Conservation (phyloP, 2,888 invertebrate genomes). For the Brachycybe producta region DNA sequence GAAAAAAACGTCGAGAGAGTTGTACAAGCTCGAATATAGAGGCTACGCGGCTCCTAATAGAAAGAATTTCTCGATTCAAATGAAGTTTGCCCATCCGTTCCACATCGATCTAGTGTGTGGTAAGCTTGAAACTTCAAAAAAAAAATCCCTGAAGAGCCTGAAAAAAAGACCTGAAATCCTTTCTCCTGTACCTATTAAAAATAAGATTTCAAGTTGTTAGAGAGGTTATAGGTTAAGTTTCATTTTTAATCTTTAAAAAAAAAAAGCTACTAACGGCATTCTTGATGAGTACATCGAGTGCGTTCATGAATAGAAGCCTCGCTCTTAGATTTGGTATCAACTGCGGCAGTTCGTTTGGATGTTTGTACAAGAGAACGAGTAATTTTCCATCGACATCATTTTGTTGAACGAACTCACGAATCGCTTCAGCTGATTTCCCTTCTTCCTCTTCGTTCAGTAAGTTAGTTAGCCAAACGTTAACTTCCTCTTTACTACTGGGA, state of each 20-base stretch:
- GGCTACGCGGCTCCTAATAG: no score
- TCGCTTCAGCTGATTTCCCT: constrained; percentile 3
- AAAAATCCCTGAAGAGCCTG: no score
- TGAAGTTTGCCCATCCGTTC: no score
- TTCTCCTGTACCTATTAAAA: no score
- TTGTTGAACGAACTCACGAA: constrained; percentile 3
- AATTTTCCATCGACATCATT: constrained; percentile 16
- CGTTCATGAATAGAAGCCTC: constrained; percentile 12
- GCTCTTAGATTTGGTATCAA: constrained; percentile 12
- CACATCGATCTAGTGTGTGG: no score
- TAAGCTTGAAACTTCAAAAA: no score
- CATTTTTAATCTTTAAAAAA: not conserved
- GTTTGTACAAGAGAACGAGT: constrained; percentile 8
- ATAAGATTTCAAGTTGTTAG: no score
- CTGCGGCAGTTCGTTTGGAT: constrained; percentile 10
- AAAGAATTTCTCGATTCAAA: no score
- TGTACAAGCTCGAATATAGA: no score
- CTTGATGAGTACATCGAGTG: constrained; percentile 6
- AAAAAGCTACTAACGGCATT: not conserved
- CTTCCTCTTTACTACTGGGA: not conserved
- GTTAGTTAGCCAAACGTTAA: not conserved
- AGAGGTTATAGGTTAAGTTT: no score
- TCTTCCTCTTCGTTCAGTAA: constrained; percentile 11
- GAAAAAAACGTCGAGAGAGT: no score
- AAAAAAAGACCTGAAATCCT: no score